Base-by-base conservation (phyloP, 2,888 invertebrate genomes). In the Aphidoletes aphidimyza region DNA sequence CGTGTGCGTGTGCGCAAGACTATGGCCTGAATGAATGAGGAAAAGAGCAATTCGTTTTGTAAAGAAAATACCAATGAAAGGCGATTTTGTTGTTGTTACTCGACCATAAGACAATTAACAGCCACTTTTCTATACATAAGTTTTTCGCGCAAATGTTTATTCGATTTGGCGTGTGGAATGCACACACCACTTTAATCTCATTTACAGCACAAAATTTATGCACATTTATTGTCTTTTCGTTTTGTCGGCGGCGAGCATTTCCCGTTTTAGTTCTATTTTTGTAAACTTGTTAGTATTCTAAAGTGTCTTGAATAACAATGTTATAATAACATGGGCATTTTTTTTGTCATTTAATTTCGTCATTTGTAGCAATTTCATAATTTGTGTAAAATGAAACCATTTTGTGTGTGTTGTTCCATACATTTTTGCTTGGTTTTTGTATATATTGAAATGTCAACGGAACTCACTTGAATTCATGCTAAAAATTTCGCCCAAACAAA, bases 31-130 rank as follows among this genome's bases (percentile, higher is more conserved):
- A 0, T 42, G 42, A 42, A 42, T 14, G 42, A 42, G 14, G 8
- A 69, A 69, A 69, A 30, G 69, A 11, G 69, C 30, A 69, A 69
- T 69, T 69, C 69, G 69, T 69, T 69, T 69, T 69, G 69, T 69
- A 17, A 47, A 47, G 47, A 54, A 54, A 54, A 54, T 69, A 30
- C 22, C n/a, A 54, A 3, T 5, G 22, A 54, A 11, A 1, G 34
- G 30, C 69, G n/a, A 34, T 69, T n/a, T n/a, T 69, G 34, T 17
- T 69, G 69, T 69, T 69, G 69, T 30, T 30, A n/a, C 6, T 1
- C 30, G 69, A 69, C 2, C 69, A 69, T 69, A 69, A 69, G 69
- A 69, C 34, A 69, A 69, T 69, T 69, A 69, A 69, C 69, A 69
- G 3, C 69, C 69, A 69, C 34, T 69, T 69, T 69, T 30, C 19